A percentile compares a stretch with the other conserved stretches of the same genome.
Evolutionary conservation across 2,113 vertebrate species (phyloP).

Genomic region (Empidonax alnorum): DNA sequence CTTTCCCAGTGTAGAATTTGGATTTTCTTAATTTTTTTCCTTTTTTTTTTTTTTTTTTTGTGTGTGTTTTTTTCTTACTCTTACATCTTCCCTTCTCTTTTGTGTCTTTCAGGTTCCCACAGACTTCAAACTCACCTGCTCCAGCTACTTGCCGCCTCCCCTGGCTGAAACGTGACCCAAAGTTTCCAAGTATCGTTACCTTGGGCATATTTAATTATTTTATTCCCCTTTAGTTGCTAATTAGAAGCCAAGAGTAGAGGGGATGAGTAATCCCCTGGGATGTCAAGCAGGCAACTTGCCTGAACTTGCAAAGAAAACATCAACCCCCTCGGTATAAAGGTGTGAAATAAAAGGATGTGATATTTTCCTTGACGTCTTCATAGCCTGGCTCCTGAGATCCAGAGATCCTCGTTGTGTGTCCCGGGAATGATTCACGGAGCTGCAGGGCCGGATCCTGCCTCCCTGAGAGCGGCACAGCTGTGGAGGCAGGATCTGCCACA

Average conservation of each 20-base stretch:
- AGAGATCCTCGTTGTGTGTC: not conserved
- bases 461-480: accelerated
- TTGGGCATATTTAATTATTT: constrained; percentile 55
- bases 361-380: constrained; percentile 29
- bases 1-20: not conserved
- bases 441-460: not conserved
- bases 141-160: not conserved
- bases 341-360: not conserved
- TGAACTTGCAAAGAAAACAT: constrained; percentile 40
- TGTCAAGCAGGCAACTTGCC: constrained; percentile 31
- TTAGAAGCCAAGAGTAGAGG: constrained; percentile 46
- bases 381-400: not conserved
- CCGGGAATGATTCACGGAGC: not conserved
- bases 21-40: not conserved
- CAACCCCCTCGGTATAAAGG: not conserved
- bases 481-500: not conserved
- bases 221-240: constrained; percentile 47
- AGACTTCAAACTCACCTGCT: constrained; percentile 67
- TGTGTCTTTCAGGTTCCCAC: constrained; percentile 44
- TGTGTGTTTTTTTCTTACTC: no score
- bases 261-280: constrained; percentile 34
- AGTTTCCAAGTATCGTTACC: constrained; percentile 64
- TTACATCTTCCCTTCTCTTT: constrained; percentile 1
- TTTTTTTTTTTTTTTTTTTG: not conserved
- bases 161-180: constrained; percentile 41